phyloP scores from a whole-genome alignment of 2,888 invertebrate species.

The Xanthorhoe spadicearia region DNA sequence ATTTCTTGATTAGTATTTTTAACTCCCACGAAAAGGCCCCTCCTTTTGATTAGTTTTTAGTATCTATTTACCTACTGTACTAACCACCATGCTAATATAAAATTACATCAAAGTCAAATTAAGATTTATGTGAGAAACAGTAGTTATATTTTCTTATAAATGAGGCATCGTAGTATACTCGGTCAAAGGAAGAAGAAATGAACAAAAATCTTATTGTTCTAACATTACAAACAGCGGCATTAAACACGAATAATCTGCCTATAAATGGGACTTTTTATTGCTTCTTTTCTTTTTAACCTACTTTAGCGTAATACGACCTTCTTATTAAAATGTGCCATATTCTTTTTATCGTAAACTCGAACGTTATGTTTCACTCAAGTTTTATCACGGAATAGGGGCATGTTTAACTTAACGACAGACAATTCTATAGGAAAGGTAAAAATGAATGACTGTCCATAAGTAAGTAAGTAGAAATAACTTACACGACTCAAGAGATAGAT shows the following conservation, averaged over 20 bases:
- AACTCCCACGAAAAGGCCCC: too few relatives aligned
- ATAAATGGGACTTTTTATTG: neutral
- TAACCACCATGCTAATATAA: too few relatives aligned
- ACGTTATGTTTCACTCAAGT: neutral
- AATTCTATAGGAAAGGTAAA: slow-evolving; percentile 4
- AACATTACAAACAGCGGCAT: neutral
- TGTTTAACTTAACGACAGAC: neutral
- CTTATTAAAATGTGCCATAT: slow-evolving; percentile 13
- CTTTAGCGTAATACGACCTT: neutral
- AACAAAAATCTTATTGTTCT: neutral
- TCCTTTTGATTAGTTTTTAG: too few relatives aligned
- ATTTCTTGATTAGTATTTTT: neutral
- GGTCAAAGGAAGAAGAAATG: neutral
- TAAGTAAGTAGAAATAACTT: neutral
- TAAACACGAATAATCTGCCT: neutral
- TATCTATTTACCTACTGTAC: too few relatives aligned
- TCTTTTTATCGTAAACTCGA: slow-evolving; percentile 10
- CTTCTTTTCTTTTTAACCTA: neutral
- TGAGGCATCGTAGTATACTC: neutral
- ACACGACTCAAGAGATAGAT: too few relatives aligned
- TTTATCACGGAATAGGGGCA: neutral
- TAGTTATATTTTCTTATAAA: neutral
- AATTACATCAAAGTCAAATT: too few relatives aligned
- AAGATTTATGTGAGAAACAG: too few relatives aligned
- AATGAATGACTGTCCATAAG: neutral